These are phyloP conservation scores for Antigone vipio DNA, from an alignment of 2,113 vertebrate genomes.

Conservation along the genomic window DNA sequence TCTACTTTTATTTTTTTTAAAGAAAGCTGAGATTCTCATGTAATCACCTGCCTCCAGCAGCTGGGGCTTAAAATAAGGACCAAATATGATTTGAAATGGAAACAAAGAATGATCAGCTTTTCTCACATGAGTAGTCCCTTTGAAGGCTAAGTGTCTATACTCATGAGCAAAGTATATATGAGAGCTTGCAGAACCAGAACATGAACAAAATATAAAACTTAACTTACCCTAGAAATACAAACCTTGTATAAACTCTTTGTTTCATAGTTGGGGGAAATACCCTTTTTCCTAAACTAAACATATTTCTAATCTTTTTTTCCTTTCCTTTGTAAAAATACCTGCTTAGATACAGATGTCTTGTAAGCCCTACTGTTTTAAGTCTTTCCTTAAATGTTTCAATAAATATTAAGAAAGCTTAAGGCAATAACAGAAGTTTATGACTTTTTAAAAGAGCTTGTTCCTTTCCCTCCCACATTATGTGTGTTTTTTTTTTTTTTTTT, in stretches of 20 bases:
- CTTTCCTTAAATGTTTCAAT: slow-evolving; percentile 41
- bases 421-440: slow-evolving; percentile 23
- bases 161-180: neutral
- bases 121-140: slow-evolving; percentile 42
- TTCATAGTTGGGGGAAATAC: neutral
- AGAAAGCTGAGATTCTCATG: slow-evolving; percentile 6
- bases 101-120: slow-evolving; percentile 42
- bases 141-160: slow-evolving; percentile 2
- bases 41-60: slow-evolving; percentile 1
- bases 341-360: neutral
- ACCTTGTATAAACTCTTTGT: neutral
- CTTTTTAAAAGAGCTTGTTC: slow-evolving; percentile 39
- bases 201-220: neutral
- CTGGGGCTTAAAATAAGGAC: neutral
- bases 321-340: slow-evolving; percentile 10
- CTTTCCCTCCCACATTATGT: slow-evolving; percentile 47
- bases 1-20: neutral
- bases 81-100: slow-evolving; percentile 42
- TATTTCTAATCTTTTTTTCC: neutral
- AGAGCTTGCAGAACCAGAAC: slow-evolving; percentile 14
- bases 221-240: neutral
- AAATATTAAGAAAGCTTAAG: slow-evolving; percentile 52
- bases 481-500: neutral
- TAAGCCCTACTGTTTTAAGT: neutral
- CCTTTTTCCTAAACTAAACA: neutral